Evolutionary conservation across 23 tunicate genomes (phyloP).

Genomic region (Halocynthia roretzi): DNA sequence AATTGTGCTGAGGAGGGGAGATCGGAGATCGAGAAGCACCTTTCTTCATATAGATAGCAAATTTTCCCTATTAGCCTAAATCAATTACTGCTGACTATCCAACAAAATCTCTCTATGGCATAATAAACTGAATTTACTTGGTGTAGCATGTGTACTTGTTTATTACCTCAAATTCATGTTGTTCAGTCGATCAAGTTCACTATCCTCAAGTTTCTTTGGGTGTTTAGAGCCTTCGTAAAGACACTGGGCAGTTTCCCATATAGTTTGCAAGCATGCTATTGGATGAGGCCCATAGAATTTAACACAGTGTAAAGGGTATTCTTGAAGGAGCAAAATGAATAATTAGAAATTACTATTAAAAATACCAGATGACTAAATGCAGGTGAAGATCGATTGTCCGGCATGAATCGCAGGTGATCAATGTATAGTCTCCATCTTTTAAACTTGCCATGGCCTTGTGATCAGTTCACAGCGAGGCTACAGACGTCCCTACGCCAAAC

Average conservation of each 20-base stretch:
- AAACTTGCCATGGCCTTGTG: no score
- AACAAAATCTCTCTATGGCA: neutral
- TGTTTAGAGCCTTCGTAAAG: neutral
- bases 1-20: no score
- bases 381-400: no score
- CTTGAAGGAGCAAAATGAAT: neutral
- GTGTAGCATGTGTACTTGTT: neutral
- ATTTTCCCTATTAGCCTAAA: no score
- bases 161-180: constrained; percentile 1
- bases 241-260: constrained; percentile 7
- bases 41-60: no score
- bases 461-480: no score
- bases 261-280: constrained; percentile 10
- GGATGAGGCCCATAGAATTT: constrained; percentile 31
- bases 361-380: no score
- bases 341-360: no score
- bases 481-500: no score
- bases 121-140: neutral
- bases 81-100: neutral
- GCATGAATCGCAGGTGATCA: no score
- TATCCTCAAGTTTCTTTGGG: neutral
- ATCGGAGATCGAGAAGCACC: neutral
- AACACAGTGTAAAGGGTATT: constrained; percentile 4
- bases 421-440: no score
- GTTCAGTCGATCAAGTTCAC: neutral